phyloP scores from a whole-genome alignment of 2,113 vertebrate species.

The Aegithalos caudatus region DNA sequence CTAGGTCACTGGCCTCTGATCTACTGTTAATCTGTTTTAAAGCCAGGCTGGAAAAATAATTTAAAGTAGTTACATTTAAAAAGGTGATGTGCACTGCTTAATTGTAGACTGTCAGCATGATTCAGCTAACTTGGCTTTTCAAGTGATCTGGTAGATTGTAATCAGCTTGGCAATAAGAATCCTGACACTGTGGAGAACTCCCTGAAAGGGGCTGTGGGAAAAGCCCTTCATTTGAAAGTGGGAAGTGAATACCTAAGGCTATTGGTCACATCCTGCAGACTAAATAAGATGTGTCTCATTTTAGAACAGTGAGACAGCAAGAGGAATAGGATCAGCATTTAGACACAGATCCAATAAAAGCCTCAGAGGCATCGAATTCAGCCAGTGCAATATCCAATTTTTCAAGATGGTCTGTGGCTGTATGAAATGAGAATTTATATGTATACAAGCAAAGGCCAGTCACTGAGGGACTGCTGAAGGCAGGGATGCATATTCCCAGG shows the following conservation, averaged over 20 bases:
- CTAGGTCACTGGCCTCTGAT: conserved; percentile 31
- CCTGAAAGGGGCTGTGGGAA: not conserved
- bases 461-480: not conserved
- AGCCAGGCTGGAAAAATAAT: conserved; percentile 10
- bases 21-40: not conserved
- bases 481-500: not conserved
- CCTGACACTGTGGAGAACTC: not conserved
- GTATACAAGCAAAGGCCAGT: not conserved
- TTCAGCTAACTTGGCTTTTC: conserved; percentile 19
- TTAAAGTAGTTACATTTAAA: not conserved
- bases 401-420: not conserved
- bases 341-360: not conserved
- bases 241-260: not conserved
- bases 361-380: not conserved
- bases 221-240: not conserved
- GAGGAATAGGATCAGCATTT: not conserved
- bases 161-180: not conserved
- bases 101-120: conserved; percentile 30
- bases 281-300: not conserved
- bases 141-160: not conserved
- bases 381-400: not conserved
- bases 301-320: not conserved
- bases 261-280: not conserved
- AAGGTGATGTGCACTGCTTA: not conserved
- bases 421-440: not conserved